These are phyloP conservation scores for Falco peregrinus DNA, from an alignment of 2,797 vertebrate species.

Conservation along the genomic window DNA sequence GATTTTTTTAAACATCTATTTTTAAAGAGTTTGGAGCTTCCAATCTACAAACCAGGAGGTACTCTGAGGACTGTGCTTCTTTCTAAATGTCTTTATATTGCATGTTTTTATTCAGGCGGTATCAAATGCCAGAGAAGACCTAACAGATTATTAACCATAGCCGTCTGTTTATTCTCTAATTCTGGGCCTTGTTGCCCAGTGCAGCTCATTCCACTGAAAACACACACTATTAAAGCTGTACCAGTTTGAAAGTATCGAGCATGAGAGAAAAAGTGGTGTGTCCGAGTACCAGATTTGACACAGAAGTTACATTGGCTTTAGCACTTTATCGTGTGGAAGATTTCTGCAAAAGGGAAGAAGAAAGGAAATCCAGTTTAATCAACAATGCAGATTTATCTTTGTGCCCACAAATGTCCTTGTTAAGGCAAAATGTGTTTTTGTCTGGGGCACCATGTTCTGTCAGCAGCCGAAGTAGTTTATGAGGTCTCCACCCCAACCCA, in stretches of 20 bases:
- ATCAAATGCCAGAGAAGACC: not conserved
- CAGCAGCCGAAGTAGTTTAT: not conserved
- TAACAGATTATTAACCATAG: not conserved
- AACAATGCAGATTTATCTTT: not conserved
- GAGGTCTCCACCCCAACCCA: not conserved
- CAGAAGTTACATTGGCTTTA: conserved; percentile 58
- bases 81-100: not conserved
- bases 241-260: not conserved
- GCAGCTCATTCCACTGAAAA: not conserved
- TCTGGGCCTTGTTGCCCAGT: not conserved
- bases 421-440: not conserved
- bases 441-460: not conserved
- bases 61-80: not conserved
- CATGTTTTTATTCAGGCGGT: not conserved
- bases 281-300: not conserved
- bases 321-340: conserved; percentile 18
- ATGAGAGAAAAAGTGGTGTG: not conserved
- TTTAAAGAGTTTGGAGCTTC: not conserved
- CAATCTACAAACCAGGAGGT: not conserved
- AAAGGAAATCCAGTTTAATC: not conserved
- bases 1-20: conserved; percentile 2
- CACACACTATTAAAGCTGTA: accelerated
- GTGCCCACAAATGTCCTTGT: not conserved
- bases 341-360: not conserved
- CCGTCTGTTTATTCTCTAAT: not conserved